Evolutionary conservation across 2,113 vertebrate species (phyloP), one percentile per base, ranked within the genome.

Genomic region (Danionella cerebrum): DNA sequence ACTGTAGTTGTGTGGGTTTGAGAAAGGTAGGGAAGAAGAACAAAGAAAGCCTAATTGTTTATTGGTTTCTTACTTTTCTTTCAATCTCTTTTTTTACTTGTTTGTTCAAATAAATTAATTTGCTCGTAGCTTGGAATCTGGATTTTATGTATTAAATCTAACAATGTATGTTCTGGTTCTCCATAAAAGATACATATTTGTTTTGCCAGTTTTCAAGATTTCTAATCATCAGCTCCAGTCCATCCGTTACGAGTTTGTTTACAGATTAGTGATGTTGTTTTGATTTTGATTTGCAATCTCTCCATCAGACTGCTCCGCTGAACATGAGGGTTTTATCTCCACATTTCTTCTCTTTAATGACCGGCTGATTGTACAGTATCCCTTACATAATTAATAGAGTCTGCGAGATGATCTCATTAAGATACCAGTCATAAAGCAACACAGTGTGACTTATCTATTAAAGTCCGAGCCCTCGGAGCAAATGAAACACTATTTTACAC

Each of bases 381-480:
- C 51, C 50, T 74, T 66, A 45, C 24, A 31, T 74, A 70, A 74
- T 74, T 59, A 69, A 50, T 16, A n/a, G 58, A 33, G 58, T 66
- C 60, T 44, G 50, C 59, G 14, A 65, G 36, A 58, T 58, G 19
- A 58, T 44, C 36, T 41, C 25, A 45, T 59, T 65, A 59, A 35
- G 14, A 69, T 14, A 48, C 38, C 4, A 5, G 58, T 12, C 50
- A 31, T 53, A 52, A 39, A 67, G 38, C 53, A 38, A 18, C 2
- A 0, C 33, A 12, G 24, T 1, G 11, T 57, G 35, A 36, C 38
- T 51, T 47, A 63, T 6, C 39, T 39, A 31, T 22, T 39, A 33
- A 59, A 74, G 58, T 19, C 51, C 45, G 63, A 58, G 33, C 21
- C 59, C 25, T 35, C 35, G 4, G 41, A 19, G 44, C 39, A 45